Evolutionary conservation across 2,113 vertebrate species (phyloP).

Genomic region (Chascanopsetta lugubris): DNA sequence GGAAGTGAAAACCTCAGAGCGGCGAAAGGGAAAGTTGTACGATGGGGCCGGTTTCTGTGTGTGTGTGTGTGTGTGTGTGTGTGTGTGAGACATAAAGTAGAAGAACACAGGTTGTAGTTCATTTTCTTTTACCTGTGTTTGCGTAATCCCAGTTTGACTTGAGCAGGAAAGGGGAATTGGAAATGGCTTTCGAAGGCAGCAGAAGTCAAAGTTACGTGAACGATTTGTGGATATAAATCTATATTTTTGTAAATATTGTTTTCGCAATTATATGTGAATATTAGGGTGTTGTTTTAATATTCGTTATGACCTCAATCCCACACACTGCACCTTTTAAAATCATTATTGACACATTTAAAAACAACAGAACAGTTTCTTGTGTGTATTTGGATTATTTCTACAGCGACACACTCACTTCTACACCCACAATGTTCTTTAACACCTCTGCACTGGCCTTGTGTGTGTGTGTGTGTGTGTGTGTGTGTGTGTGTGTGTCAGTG

Average conservation of each 20-base stretch:
- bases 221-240: background rate
- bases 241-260: too few species aligned
- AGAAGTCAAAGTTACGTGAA: background rate
- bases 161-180: background rate
- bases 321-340: too few species aligned
- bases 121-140: background rate
- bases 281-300: too few species aligned
- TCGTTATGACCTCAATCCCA: too few species aligned
- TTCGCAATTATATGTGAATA: background rate
- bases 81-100: background rate
- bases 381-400: background rate
- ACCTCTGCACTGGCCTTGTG: conserved; percentile 27
- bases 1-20: conserved; percentile 30
- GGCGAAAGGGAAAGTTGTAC: background rate
- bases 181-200: background rate
- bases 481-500: conserved; percentile 40
- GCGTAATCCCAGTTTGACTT: background rate
- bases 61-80: too few species aligned
- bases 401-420: conserved; percentile 4
- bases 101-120: background rate
- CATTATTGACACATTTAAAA: background rate
- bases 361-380: background rate
- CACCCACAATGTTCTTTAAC: background rate
- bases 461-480: conserved; percentile 39
- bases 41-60: too few species aligned